A percentile compares a stretch with the other conserved stretches of the same genome.
Evolutionary conservation across 1,140 invertebrate genomes (phyloP).

Genomic region (Propsilocerus akamusi): DNA sequence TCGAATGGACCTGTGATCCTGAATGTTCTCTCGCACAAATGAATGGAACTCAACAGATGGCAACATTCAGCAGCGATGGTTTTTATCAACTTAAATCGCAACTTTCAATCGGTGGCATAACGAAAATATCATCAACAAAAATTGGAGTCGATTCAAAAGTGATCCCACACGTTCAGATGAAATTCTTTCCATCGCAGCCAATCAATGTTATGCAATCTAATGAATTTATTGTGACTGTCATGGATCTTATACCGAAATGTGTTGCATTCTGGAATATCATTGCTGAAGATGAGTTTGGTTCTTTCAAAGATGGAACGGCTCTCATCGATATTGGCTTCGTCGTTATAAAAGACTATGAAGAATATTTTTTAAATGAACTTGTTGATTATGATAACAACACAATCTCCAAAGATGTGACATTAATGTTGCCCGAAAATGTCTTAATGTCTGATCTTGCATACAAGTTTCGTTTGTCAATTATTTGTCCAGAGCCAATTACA

Average conservation of each 20-base stretch:
- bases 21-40: not conserved
- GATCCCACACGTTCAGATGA: not conserved
- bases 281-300: not conserved
- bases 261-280: not conserved
- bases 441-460: not conserved
- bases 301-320: not conserved
- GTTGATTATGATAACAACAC: constrained; percentile 1
- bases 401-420: not conserved
- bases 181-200: not conserved
- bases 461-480: not conserved
- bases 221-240: not conserved
- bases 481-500: not conserved
- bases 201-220: not conserved
- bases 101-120: not conserved
- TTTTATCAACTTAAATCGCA: not conserved
- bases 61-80: not conserved
- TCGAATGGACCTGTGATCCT: not conserved
- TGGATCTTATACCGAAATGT: constrained; percentile 3
- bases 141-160: not conserved
- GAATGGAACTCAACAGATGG: not conserved
- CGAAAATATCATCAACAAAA: not conserved
- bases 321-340: not conserved
- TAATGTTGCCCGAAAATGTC: not conserved
- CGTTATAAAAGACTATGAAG: constrained; percentile 1
- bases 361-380: not conserved